These are phyloP conservation scores for Dendrolimus pini DNA, from an alignment of 2,888 invertebrate species.

Conservation along the genomic window DNA sequence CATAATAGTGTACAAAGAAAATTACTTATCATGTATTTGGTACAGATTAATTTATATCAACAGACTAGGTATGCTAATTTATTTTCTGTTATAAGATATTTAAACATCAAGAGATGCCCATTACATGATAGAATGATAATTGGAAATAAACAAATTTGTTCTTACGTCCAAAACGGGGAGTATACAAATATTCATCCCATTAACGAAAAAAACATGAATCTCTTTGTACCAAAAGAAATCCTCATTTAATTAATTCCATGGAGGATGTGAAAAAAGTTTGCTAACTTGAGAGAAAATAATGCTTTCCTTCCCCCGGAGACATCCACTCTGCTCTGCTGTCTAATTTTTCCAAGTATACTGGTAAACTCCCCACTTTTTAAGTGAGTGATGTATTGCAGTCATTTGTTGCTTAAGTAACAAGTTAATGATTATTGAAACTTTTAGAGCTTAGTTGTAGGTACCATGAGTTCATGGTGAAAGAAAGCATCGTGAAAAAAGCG, in stretches of 20 bases:
- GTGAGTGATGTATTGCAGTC: neutral
- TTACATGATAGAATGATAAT: neutral
- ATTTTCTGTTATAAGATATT: neutral
- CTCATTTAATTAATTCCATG: neutral
- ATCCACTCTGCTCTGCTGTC: too few relatives aligned
- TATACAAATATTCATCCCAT: neutral
- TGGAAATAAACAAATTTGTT: too few relatives aligned
- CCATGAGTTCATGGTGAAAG: too few relatives aligned
- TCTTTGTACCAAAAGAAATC: neutral
- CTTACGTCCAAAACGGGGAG: too few relatives aligned
- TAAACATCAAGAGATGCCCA: neutral
- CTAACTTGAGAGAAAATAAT: neutral
- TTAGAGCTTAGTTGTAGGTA: too few relatives aligned
- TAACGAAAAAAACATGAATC: neutral
- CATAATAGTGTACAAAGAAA: too few relatives aligned
- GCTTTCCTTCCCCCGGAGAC: neutral
- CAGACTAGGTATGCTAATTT: neutral
- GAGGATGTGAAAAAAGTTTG: neutral
- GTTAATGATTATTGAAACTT: neutral
- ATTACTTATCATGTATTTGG: neutral
- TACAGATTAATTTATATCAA: slow-evolving; percentile 4
- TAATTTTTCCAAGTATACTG: too few relatives aligned
- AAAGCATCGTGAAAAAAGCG: too few relatives aligned
- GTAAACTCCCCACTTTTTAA: too few relatives aligned
- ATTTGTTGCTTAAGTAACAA: neutral